Conservation (phyloP, 2,888 invertebrate species). For the Macrophya alboannulata region DNA sequence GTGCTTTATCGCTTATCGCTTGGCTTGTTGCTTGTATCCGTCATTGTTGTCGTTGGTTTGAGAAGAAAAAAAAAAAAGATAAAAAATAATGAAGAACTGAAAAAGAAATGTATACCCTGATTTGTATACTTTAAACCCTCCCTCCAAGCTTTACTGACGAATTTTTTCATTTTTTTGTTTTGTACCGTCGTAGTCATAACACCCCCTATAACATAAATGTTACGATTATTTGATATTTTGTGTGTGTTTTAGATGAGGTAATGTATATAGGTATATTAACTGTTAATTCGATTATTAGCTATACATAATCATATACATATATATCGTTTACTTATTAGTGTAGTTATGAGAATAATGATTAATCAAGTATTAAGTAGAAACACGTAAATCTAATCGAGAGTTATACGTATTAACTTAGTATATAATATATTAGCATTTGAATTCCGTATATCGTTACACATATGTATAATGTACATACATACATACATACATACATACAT, state of each 20-base stretch:
- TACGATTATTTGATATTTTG: conserved; percentile 23
- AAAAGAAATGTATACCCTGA: not conserved
- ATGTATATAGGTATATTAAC: conserved; percentile 41
- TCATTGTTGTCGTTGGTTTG: conserved; percentile 30
- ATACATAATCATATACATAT: not conserved
- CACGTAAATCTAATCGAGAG: conserved; percentile 3
- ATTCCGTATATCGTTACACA: conserved; percentile 22
- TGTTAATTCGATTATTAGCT: conserved; percentile 21
- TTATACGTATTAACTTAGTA: not conserved
- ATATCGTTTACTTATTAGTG: conserved; percentile 44
- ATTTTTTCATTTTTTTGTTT: not conserved
- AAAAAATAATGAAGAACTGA: not conserved
- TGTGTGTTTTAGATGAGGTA: conserved; percentile 48
- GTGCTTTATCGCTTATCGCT: conserved; percentile 52
- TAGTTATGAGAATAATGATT: conserved; percentile 35
- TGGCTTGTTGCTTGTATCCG: conserved; percentile 51
- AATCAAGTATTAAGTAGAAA: conserved; percentile 34
- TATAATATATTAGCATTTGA: conserved; percentile 35
- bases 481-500: not conserved
- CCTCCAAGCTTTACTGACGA: conserved; percentile 6
- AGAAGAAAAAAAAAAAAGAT: not conserved
- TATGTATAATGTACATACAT: not conserved
- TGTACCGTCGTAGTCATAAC: conserved; percentile 5
- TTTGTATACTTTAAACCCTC: conserved; percentile 8
- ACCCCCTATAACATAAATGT: not conserved